Percentiles rank a stretch among this genome's conserved stretches.
Evolutionary conservation across 1,140 invertebrate species (phyloP).

Genomic region (Phenacoccus solenopsis): DNA sequence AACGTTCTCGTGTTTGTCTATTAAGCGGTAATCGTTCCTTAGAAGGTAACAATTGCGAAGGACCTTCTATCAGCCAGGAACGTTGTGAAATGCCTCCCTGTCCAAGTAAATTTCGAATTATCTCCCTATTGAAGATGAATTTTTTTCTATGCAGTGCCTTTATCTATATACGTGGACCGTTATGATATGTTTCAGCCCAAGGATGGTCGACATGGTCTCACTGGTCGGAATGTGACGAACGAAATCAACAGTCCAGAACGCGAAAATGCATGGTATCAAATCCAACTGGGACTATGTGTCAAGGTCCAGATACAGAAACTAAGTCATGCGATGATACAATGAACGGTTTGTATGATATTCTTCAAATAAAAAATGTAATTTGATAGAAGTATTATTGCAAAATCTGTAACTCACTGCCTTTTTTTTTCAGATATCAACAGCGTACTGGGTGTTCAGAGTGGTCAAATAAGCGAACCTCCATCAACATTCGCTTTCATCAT

Average conservation of each 20-base stretch:
- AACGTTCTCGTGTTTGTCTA: conserved; percentile 43
- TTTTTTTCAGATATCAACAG: conserved; percentile 8
- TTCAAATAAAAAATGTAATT: too few species aligned
- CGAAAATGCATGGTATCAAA: conserved; percentile 40
- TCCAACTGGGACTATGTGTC: conserved; percentile 40
- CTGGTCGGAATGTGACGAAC: conserved; percentile 53
- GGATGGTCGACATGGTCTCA: conserved; percentile 41
- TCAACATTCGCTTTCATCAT: conserved; percentile 40
- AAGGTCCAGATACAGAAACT: conserved; percentile 47
- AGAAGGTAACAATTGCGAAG: conserved; percentile 40
- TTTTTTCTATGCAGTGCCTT: too few species aligned
- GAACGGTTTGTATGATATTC: not conserved
- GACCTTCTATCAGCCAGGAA: conserved; percentile 33
- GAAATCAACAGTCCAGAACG: conserved; percentile 49
- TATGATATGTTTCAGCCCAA: not conserved
- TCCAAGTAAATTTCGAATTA: too few species aligned
- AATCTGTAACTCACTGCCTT: not conserved
- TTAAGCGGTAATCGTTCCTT: conserved; percentile 20
- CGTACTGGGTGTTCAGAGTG: not conserved
- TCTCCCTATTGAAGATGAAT: too few species aligned
- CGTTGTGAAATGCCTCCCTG: conserved; percentile 43
- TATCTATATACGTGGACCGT: too few species aligned
- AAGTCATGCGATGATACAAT: conserved; percentile 41
- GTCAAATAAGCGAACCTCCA: not conserved
- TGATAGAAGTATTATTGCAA: too few species aligned